phyloP scores from a whole-genome alignment of 2,113 vertebrate species.

The Hymenochirus boettgeri region DNA sequence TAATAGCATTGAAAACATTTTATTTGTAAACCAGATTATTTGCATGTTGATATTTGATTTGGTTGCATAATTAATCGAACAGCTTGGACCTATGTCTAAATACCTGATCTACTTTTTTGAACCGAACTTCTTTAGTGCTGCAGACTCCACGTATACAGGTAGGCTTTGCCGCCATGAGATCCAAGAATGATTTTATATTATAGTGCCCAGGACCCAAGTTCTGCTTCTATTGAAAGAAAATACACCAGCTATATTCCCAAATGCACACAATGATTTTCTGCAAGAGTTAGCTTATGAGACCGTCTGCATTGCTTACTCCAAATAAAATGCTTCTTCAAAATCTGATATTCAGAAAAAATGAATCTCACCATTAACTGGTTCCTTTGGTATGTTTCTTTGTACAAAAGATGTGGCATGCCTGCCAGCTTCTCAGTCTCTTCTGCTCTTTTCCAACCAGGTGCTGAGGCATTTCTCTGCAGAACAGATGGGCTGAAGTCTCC shows the following conservation, averaged over 20 bases:
- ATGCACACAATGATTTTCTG: too few species aligned
- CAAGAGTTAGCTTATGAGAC: too few species aligned
- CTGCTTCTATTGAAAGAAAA: conserved; percentile 45
- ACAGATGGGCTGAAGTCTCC: conserved; percentile 51
- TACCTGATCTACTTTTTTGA: conserved; percentile 53
- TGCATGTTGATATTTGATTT: too few species aligned
- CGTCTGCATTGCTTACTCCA: too few species aligned
- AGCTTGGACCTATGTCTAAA: too few species aligned
- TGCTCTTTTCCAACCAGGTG: conserved; percentile 55
- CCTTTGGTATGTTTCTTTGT: conserved; percentile 49
- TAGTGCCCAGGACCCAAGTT: conserved; percentile 61
- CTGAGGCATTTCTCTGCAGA: conserved; percentile 41
- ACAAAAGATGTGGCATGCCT: conserved; percentile 55
- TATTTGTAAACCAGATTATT: too few species aligned
- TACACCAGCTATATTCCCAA: neutral
- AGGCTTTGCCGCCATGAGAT: conserved; percentile 51
- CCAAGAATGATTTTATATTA: conserved; percentile 56
- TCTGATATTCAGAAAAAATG: too few species aligned
- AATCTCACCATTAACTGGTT: conserved; percentile 51
- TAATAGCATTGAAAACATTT: too few species aligned
- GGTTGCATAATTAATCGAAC: too few species aligned
- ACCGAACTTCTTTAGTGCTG: conserved; percentile 54
- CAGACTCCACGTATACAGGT: conserved; percentile 58
- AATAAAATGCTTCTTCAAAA: too few species aligned
- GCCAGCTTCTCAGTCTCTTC: conserved; percentile 44